Conservation (phyloP, 92 coral and sea anemone species). For the Hydrozoanthus gracilis region DNA sequence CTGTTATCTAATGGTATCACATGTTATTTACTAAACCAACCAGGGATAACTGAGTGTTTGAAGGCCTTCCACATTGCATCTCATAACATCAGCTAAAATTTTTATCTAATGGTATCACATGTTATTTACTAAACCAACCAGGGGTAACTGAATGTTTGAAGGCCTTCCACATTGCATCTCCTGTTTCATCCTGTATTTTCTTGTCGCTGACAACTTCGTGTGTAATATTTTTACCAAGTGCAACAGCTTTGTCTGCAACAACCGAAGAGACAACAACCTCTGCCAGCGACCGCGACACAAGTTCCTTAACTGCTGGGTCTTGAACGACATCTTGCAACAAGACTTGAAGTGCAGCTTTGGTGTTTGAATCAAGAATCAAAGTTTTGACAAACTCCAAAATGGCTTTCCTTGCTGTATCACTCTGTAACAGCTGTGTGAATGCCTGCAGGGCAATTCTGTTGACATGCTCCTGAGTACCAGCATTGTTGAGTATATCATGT, state of each 20-base stretch:
- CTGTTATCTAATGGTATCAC: background rate
- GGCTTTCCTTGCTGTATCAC: slow-evolving; percentile 61
- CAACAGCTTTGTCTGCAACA: slow-evolving; percentile 84
- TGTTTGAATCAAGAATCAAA: slow-evolving; percentile 79
- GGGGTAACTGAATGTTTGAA: slow-evolving; percentile 88
- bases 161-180: slow-evolving; percentile 93
- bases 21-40: slow-evolving; percentile 74
- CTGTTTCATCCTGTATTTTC: slow-evolving; percentile 85
- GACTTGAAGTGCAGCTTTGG: slow-evolving; percentile 72
- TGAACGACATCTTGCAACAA: slow-evolving; percentile 70
- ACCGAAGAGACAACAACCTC: slow-evolving; percentile 84
- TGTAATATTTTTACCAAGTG: slow-evolving; percentile 87
- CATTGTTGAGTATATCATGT: slow-evolving; percentile 76
- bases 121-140: slow-evolving; percentile 75
- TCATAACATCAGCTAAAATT: slow-evolving; percentile 7
- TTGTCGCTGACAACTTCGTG: slow-evolving; percentile 89
- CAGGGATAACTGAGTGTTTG: slow-evolving; percentile 85
- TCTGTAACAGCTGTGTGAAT: slow-evolving; percentile 58
- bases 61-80: slow-evolving; percentile 91
- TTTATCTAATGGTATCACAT: background rate
- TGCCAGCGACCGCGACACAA: slow-evolving; percentile 88
- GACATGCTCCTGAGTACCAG: slow-evolving; percentile 76
- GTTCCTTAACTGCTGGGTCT: slow-evolving; percentile 80
- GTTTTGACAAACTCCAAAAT: slow-evolving; percentile 74
- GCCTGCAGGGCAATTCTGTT: slow-evolving; percentile 77